Base-by-base conservation (phyloP, 2,113 vertebrate species). In the Tragulus kanchil region DNA sequence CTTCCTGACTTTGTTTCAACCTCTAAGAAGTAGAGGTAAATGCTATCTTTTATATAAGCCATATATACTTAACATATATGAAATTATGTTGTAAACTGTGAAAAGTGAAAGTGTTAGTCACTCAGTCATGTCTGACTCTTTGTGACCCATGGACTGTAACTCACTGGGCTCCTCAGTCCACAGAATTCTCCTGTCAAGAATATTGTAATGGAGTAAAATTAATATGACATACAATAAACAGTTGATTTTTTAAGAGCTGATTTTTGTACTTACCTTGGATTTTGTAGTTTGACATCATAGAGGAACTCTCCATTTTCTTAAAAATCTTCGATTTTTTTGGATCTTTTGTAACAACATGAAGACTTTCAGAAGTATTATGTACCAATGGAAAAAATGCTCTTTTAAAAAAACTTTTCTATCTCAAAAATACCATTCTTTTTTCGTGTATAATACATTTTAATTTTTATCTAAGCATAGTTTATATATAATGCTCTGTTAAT, bases 21-120 rank as follows among this genome's bases (percentile, higher is more conserved):
- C 6, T 92, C 56, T 96, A 71, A 93, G 58, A 95, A 86, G 56
- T 10, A 75, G 11, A 89, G 6, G 91, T 69, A 85, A 96, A 79
- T 85, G 50, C 59, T 75, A 1, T 90, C 62, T 77, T 85, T 17
- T 42, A 0, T 25, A 12, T 54, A 28, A 56, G 23, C 23, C 64
- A 15, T 21, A 8, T 42, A 65, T 31, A 5, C 12, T 89, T n/a
- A 52, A 79, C 26, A 71, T 62, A 67, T 3, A 45, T 13, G 5
- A 92, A 96, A 69, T 19, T 92, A 15, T 45, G 23, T 3, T 7
- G 23, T 48, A 92, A 89, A 28, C n/a, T 62, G 6, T 36, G 36
- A 36, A 36, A 36, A 36, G 36, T 36, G 36, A 36, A 36, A 36
- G 36, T 36, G 36, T 36, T 36, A 36, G 36, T 36, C 36, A 36